phyloP scores from a whole-genome alignment of 1,140 invertebrate genomes.

The Sitobion miscanthi region DNA sequence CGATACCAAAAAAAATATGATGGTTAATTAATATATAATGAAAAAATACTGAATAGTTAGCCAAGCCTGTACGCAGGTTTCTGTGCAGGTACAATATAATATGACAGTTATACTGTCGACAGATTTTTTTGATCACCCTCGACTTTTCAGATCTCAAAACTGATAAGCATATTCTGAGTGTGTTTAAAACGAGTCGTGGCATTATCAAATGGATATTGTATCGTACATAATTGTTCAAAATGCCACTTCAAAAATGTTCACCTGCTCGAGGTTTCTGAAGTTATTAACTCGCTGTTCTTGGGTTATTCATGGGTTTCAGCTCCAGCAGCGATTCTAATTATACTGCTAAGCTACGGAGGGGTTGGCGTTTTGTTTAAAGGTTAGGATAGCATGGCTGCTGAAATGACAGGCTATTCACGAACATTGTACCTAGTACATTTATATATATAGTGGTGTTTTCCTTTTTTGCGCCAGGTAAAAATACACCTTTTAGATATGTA shows the following conservation, averaged over 20 bases:
- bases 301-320: slow-evolving; percentile 21
- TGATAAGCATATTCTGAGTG: neutral
- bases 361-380: slow-evolving; percentile 41
- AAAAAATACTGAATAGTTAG: neutral
- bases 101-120: neutral
- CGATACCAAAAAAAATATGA: neutral
- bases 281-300: slow-evolving; percentile 23
- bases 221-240: slow-evolving; percentile 40
- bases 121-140: neutral
- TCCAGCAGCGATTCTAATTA: slow-evolving; percentile 52
- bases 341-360: neutral
- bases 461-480: slow-evolving; percentile 47
- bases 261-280: slow-evolving; percentile 8
- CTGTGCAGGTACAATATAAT: neutral
- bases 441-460: slow-evolving; percentile 9
- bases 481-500: slow-evolving; percentile 26
- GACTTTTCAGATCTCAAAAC: neutral
- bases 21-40: neutral
- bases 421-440: neutral
- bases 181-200: neutral
- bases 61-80: neutral
- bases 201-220: slow-evolving; percentile 27
- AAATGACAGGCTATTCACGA: slow-evolving; percentile 41
- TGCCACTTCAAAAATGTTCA: slow-evolving; percentile 41
- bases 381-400: neutral